phyloP scores from a whole-genome alignment of 2,888 invertebrate species.

The Saturnia japonica region DNA sequence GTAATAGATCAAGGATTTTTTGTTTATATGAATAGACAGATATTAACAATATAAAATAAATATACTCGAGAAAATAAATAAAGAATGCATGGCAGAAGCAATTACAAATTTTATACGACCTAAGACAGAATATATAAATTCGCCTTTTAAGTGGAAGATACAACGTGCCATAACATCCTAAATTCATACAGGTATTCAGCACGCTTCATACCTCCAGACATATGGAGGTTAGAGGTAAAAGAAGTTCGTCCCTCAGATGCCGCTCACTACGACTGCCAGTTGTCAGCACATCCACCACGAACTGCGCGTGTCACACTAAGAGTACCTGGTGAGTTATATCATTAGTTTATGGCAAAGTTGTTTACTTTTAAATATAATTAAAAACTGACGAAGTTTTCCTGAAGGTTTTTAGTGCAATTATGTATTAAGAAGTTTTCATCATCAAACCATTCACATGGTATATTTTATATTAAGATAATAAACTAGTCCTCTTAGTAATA shows the following conservation, averaged over 20 bases:
- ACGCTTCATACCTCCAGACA: conserved; percentile 74
- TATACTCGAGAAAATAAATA: background rate
- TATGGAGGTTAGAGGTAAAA: conserved; percentile 69
- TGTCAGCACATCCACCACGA: conserved; percentile 73
- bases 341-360: background rate
- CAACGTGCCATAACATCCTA: background rate
- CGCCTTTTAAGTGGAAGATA: background rate
- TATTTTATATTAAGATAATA: too few species aligned
- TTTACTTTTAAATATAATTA: background rate
- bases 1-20: too few species aligned
- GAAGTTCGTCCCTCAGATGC: conserved; percentile 72
- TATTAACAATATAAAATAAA: too few species aligned
- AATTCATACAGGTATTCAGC: conserved; percentile 62
- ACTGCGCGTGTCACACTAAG: conserved; percentile 69
- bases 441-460: background rate
- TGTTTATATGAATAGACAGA: too few species aligned
- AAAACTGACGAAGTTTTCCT: background rate
- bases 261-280: conserved; percentile 72
- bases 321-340: conserved; percentile 60
- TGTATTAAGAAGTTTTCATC: background rate
- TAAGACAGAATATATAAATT: background rate
- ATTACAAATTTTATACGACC: background rate
- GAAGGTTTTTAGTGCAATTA: background rate
- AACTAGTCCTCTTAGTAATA: too few species aligned
- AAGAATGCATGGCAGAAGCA: background rate